Percentiles rank a stretch among this genome's conserved stretches.
Evolutionary conservation across 2,113 vertebrate genomes (phyloP).

Genomic region (Ameiurus melas): DNA sequence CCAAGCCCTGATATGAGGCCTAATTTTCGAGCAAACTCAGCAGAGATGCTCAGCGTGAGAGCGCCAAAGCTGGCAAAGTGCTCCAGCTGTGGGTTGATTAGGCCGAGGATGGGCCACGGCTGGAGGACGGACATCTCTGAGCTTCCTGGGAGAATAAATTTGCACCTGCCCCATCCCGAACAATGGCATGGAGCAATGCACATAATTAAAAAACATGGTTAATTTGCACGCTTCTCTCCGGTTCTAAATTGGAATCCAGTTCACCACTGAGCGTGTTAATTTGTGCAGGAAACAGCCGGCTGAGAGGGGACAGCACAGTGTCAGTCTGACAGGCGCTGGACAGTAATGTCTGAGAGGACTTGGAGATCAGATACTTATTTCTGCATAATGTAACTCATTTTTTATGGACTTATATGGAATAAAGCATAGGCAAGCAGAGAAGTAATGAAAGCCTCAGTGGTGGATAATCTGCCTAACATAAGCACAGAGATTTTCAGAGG

Average conservation of each 20-base stretch:
- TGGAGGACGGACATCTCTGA: constrained; percentile 78
- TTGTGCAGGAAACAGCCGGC: constrained; percentile 91
- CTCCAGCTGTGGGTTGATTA: constrained; percentile 89
- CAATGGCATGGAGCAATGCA: constrained; percentile 77
- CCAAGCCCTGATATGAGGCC: constrained; percentile 89
- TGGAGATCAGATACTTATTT: constrained; percentile 36
- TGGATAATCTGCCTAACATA: constrained; percentile 75
- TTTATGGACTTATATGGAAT: constrained; percentile 35
- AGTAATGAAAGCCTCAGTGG: constrained; percentile 65
- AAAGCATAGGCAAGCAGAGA: constrained; percentile 53
- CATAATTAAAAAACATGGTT: constrained; percentile 96
- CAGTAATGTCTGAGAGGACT: constrained; percentile 43
- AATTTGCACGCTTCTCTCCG: constrained; percentile 91
- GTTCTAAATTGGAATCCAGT: constrained; percentile 91
- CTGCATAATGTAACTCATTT: constrained; percentile 22
- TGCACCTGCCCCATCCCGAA: constrained; percentile 86
- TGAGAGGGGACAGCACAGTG: constrained; percentile 81
- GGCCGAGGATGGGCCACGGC: constrained; percentile 82
- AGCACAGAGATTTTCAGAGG: constrained; percentile 62
- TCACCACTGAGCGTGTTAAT: constrained; percentile 99
- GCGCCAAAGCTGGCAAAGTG: constrained; percentile 82
- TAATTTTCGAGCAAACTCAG: constrained; percentile 86
- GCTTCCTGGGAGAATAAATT: constrained; percentile 88
- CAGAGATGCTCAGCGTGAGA: constrained; percentile 80
- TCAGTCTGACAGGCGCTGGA: constrained; percentile 83